Conservation (phyloP, 2,797 vertebrate genomes). For the Tokudaia muenninki region DNA sequence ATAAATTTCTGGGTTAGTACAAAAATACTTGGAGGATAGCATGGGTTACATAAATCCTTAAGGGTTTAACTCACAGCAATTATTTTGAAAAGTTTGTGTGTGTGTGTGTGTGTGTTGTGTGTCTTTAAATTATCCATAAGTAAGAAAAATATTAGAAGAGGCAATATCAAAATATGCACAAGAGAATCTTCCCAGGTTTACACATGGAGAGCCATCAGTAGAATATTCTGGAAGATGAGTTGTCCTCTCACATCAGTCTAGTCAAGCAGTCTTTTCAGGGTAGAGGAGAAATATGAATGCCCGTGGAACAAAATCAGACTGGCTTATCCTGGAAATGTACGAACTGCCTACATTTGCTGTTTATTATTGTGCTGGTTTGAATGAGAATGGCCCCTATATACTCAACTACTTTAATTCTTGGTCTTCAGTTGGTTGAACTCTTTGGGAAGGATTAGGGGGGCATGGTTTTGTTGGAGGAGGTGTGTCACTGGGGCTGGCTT, state of each 20-base stretch:
- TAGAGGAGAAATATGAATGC: conserved; percentile 26
- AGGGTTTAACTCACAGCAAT: background rate
- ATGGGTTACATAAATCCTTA: background rate
- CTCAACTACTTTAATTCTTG: background rate
- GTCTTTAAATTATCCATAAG: background rate
- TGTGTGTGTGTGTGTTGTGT: too few relatives aligned
- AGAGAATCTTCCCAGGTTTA: conserved; percentile 21
- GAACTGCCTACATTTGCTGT: background rate
- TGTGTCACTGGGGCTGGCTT: background rate
- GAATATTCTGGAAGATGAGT: background rate
- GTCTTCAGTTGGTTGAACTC: background rate
- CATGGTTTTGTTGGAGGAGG: background rate
- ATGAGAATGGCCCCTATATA: background rate
- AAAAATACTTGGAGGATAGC: background rate
- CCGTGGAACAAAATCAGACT: conserved; percentile 1
- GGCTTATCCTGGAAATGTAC: background rate
- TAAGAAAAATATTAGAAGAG: conserved; percentile 47
- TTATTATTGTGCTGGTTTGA: background rate
- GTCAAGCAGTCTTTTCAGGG: background rate
- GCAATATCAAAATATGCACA: conserved; percentile 3
- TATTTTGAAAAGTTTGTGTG: background rate
- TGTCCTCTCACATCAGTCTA: background rate
- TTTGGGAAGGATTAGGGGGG: background rate
- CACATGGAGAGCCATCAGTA: background rate
- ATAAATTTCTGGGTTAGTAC: background rate